Percentiles rank a stretch among this genome's conserved stretches.
These are phyloP conservation scores for Podocnemis expansa DNA, from an alignment of 2,113 vertebrate genomes.

Conservation along the genomic window DNA sequence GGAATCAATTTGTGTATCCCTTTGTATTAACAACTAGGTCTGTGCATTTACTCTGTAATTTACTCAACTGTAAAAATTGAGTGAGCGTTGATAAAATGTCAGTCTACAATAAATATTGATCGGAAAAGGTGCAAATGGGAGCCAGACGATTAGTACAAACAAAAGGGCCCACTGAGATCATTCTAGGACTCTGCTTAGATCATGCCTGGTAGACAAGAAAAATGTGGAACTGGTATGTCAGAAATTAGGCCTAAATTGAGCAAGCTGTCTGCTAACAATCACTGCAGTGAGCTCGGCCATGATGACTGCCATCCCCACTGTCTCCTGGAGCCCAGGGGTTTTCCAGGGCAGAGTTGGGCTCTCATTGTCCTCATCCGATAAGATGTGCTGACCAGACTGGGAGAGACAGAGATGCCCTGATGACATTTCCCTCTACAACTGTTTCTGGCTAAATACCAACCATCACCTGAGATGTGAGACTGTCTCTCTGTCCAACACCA, in stretches of 20 bases:
- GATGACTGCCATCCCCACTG: too few species aligned
- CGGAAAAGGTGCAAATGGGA: neutral
- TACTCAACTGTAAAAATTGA: neutral
- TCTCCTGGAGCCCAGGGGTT: too few species aligned
- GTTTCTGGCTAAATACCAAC: too few species aligned
- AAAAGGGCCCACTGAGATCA: neutral
- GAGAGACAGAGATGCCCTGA: too few species aligned
- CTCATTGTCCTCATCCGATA: too few species aligned
- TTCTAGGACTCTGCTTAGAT: neutral
- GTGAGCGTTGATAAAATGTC: neutral
- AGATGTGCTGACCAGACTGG: too few species aligned
- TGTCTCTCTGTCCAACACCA: too few species aligned
- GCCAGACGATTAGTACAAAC: neutral
- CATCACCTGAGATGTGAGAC: too few species aligned
- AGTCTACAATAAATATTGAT: neutral
- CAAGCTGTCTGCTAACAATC: neutral
- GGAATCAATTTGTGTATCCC: neutral
- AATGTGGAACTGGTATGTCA: neutral
- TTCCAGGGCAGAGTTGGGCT: too few species aligned
- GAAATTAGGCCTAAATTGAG: too few species aligned
- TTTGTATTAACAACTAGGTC: neutral
- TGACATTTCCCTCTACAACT: too few species aligned
- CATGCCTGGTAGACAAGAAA: neutral
- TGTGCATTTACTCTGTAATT: neutral
- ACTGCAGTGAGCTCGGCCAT: too few species aligned